Conservation (phyloP, 2,888 invertebrate species). For the Tupiocoris notatus region DNA sequence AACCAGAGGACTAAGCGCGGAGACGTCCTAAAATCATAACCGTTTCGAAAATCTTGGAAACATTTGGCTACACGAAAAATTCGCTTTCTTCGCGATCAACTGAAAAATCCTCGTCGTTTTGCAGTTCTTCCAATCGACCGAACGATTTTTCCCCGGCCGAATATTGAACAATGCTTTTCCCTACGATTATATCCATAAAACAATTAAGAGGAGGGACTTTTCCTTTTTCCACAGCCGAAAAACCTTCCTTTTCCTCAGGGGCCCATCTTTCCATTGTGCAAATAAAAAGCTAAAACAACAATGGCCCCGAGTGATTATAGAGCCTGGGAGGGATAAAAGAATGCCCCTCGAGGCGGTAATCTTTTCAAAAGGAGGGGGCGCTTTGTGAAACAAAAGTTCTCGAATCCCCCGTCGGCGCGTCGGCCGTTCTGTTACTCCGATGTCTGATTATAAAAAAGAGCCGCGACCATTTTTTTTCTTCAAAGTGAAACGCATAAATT, state of each 20-base stretch:
- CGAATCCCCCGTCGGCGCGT: conserved; percentile 18
- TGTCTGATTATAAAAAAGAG: conserved; percentile 29
- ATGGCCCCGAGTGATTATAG: conserved; percentile 39
- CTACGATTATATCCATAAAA: conserved; percentile 38
- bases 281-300: conserved; percentile 41
- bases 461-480: conserved; percentile 20
- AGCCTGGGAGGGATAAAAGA: conserved; percentile 38
- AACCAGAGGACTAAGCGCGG: background rate
- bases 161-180: conserved; percentile 28
- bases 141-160: background rate
- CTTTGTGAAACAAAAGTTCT: conserved; percentile 37
- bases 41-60: too few species aligned
- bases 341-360: conserved; percentile 40
- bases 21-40: conserved; percentile 5
- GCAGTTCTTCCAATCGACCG: background rate
- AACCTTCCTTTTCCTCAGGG: conserved; percentile 1
- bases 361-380: conserved; percentile 4
- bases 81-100: too few species aligned
- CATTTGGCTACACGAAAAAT: too few species aligned
- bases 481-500: conserved; percentile 18
- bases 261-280: conserved; percentile 33
- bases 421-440: background rate
- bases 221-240: conserved; percentile 19
- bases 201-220: conserved; percentile 20
- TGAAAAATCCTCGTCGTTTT: background rate